These are phyloP conservation scores for Corapipo altera DNA, from an alignment of 2,113 vertebrate genomes.

Conservation along the genomic window DNA sequence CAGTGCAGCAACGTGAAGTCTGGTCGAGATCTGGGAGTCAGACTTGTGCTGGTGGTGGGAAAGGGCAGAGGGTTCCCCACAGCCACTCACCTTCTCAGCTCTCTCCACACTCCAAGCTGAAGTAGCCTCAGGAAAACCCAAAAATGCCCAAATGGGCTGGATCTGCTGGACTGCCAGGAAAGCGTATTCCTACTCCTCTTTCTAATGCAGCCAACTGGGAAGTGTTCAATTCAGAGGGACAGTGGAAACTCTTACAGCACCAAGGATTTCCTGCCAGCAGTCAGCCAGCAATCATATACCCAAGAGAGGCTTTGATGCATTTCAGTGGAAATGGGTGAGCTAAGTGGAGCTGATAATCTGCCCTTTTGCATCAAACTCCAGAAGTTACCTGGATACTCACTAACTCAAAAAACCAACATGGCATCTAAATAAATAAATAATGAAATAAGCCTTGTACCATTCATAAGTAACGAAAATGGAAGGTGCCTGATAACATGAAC, in stretches of 20 bases:
- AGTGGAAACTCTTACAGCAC: not conserved
- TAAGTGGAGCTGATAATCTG: not conserved
- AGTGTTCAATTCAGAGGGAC: accelerated
- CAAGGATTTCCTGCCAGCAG: not conserved
- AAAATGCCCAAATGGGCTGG: not conserved
- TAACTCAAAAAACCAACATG: not conserved
- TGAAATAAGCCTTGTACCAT: slow-evolving; percentile 2
- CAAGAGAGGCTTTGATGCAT: not conserved
- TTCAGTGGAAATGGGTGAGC: not conserved
- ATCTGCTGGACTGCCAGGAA: not conserved
- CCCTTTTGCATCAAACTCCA: not conserved
- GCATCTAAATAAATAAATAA: slow-evolving; percentile 19
- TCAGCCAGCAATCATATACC: not conserved
- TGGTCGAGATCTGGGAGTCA: not conserved
- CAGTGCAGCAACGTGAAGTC: accelerated
- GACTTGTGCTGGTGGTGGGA: not conserved
- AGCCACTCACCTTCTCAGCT: accelerated
- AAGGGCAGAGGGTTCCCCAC: not conserved
- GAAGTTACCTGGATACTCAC: not conserved
- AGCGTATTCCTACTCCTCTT: accelerated
- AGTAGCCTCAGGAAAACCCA: not conserved
- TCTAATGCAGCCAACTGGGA: not conserved
- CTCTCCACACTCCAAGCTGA: accelerated
- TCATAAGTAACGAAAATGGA: slow-evolving; percentile 41
- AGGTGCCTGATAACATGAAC: not conserved